Evolutionary conservation across 2,797 vertebrate species (phyloP).

Genomic region (Miopithecus talapoin): DNA sequence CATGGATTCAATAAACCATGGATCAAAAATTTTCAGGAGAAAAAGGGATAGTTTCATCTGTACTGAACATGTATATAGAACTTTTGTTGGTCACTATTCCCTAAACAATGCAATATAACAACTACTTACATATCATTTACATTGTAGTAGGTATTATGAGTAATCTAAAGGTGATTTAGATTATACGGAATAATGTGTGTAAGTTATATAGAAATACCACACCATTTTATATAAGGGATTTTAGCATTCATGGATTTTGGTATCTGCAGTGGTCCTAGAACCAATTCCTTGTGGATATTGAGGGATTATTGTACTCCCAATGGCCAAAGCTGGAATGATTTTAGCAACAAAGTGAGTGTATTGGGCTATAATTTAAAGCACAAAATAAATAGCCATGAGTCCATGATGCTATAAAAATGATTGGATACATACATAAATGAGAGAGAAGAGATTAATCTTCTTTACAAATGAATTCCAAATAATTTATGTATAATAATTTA

Average conservation of each 20-base stretch:
- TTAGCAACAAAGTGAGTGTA: background rate
- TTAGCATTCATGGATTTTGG: background rate
- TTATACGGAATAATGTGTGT: background rate
- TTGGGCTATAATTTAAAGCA: background rate
- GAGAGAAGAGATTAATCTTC: background rate
- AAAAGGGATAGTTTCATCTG: background rate
- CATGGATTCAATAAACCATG: background rate
- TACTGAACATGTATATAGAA: background rate
- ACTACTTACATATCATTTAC: background rate
- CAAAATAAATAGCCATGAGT: background rate
- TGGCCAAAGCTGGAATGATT: background rate
- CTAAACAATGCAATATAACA: background rate
- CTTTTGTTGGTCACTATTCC: background rate
- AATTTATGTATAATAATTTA: background rate
- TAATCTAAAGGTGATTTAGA: background rate
- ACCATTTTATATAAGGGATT: background rate
- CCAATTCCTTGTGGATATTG: background rate
- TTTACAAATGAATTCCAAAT: background rate
- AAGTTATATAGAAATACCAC: background rate
- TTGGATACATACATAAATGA: background rate
- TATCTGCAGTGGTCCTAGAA: background rate
- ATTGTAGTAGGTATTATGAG: background rate
- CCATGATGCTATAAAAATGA: background rate
- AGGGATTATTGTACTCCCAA: background rate
- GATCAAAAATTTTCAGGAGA: background rate